Conservation (phyloP, 2,113 vertebrate genomes). For the Ptilonorhynchus violaceus region DNA sequence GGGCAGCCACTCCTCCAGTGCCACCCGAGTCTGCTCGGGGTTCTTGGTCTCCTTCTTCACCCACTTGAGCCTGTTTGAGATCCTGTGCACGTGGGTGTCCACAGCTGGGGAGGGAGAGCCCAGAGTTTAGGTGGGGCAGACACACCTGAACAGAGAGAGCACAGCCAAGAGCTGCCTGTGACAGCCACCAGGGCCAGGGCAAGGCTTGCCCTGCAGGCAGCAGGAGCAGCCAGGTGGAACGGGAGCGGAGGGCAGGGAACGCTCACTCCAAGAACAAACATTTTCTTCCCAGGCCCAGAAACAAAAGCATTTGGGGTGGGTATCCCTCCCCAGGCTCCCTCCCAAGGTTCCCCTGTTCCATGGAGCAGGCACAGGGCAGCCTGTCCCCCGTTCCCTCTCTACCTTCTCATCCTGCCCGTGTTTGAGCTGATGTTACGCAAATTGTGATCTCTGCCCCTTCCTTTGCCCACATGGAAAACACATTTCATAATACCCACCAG, state of each 20-base stretch:
- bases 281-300: neutral
- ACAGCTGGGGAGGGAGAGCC: constrained; percentile 78
- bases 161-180: neutral
- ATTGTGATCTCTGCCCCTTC: constrained; percentile 24
- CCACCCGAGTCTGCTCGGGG: constrained; percentile 85
- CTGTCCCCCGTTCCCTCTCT: neutral
- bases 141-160: neutral
- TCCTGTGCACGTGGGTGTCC: constrained; percentile 96
- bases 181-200: neutral
- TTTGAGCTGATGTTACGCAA: constrained; percentile 11
- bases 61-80: constrained; percentile 89
- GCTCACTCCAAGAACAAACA: neutral
- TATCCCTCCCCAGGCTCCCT: neutral
- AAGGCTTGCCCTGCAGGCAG: neutral
- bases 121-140: constrained; percentile 4
- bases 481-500: constrained; percentile 43
- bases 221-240: neutral
- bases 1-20: constrained; percentile 91
- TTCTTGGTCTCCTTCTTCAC: constrained; percentile 76
- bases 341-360: neutral
- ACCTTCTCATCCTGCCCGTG: neutral
- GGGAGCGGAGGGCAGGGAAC: neutral
- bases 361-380: neutral
- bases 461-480: constrained; percentile 40
- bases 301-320: neutral